These are phyloP conservation scores for Carterocephalus palaemon DNA, from an alignment of 2,888 invertebrate species.

Conservation along the genomic window DNA sequence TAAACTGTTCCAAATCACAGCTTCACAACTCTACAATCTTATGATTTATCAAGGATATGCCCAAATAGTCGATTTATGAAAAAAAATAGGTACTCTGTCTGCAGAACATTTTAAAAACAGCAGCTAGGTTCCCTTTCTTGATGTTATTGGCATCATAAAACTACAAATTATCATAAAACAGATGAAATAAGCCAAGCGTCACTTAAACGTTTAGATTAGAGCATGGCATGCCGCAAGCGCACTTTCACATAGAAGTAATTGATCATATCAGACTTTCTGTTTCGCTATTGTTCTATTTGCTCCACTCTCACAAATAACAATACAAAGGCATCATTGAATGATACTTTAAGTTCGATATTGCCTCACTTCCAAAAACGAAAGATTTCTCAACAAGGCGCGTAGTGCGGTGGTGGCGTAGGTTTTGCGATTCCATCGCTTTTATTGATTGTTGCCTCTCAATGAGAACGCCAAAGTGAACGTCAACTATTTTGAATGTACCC, in stretches of 20 bases:
- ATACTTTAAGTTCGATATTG: conserved; percentile 24
- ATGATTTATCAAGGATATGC: too few species aligned
- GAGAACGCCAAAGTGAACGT: too few species aligned
- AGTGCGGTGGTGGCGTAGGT: neutral
- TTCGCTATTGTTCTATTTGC: conserved; percentile 39
- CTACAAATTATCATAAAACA: neutral
- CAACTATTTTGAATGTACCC: too few species aligned
- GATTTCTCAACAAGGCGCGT: conserved; percentile 13
- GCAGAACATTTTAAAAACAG: too few species aligned
- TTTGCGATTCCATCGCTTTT: conserved; percentile 4
- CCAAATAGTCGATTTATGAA: too few species aligned
- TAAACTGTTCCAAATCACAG: too few species aligned
- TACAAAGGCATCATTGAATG: conserved; percentile 29
- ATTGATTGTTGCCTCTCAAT: conserved; percentile 2
- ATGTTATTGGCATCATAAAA: too few species aligned
- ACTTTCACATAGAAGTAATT: conserved; percentile 42
- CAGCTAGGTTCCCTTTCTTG: too few species aligned
- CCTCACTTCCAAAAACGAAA: conserved; percentile 20
- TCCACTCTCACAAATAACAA: conserved; percentile 35
- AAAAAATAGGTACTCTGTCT: too few species aligned
- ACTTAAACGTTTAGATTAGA: conserved; percentile 10
- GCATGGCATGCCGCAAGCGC: conserved; percentile 30
- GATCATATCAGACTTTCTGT: conserved; percentile 42
- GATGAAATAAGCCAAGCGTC: conserved; percentile 5
- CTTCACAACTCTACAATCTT: too few species aligned